Conservation (phyloP, 2,113 vertebrate genomes). For the Cyprinus carpio region DNA sequence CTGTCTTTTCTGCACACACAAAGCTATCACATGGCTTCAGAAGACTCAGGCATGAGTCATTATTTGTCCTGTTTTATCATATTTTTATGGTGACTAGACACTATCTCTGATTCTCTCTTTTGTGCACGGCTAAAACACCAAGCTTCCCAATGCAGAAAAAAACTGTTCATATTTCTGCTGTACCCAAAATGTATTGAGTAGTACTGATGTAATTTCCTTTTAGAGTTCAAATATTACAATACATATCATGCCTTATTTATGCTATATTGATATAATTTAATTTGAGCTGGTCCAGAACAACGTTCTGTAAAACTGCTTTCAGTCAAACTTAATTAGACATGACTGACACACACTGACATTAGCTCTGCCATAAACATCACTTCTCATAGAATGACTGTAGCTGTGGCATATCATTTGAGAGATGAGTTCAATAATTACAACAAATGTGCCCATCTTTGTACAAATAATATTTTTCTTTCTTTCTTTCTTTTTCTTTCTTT, state of each 20-base stretch:
- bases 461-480: not conserved
- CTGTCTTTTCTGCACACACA: not conserved
- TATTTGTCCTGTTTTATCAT: not conserved
- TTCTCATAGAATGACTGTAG: not conserved
- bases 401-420: not conserved
- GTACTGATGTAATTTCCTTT: not conserved
- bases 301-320: not conserved
- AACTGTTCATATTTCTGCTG: not conserved
- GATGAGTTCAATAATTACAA: not conserved
- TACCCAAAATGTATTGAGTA: not conserved
- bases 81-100: not conserved
- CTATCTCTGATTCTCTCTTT: not conserved
- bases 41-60: not conserved
- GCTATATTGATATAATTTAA: not conserved
- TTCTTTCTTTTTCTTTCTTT: too few species aligned
- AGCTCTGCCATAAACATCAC: not conserved
- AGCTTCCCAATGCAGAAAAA: not conserved
- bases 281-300: not conserved
- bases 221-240: conserved; percentile 1
- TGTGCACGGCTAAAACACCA: not conserved
- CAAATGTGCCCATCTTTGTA: not conserved
- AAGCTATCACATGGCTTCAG: not conserved
- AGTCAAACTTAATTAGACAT: not conserved
- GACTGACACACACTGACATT: not conserved
- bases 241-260: not conserved